Conservation (phyloP, 2,888 invertebrate genomes). For the Odontocerum albicorne region DNA sequence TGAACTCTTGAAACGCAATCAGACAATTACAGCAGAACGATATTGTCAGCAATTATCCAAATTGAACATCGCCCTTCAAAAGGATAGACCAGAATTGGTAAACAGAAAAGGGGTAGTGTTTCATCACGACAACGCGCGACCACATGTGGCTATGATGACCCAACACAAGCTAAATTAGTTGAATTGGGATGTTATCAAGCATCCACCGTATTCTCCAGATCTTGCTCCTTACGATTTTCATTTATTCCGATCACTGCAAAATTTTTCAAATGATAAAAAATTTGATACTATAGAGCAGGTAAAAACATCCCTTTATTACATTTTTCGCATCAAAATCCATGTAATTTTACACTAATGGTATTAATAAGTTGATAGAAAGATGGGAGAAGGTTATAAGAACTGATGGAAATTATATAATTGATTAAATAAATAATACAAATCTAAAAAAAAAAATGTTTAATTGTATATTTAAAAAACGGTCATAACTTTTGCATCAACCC, state of each 20-base stretch:
- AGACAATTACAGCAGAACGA: constrained; percentile 25
- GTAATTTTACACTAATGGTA: no score
- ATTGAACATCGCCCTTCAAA: constrained; percentile 23
- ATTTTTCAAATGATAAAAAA: no score
- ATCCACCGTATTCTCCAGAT: constrained; percentile 25
- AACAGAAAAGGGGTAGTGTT: constrained; percentile 18
- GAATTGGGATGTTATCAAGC: constrained; percentile 26
- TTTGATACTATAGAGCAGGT: no score
- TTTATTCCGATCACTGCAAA: constrained; percentile 25
- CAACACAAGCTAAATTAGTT: constrained; percentile 24
- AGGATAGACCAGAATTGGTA: constrained; percentile 3
- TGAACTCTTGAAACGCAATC: constrained; percentile 3
- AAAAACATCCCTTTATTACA: no score
- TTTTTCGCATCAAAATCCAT: no score
- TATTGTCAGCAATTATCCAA: constrained; percentile 24
- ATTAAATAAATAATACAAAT: no score
- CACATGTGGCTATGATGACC: constrained; percentile 24
- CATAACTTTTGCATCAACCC: no score
- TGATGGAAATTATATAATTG: no score
- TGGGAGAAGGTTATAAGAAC: no score
- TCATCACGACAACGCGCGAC: constrained; percentile 18
- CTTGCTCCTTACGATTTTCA: constrained; percentile 21
- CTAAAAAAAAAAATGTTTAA: no score
- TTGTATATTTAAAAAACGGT: no score
- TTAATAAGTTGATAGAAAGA: no score